Base-by-base conservation (phyloP, 2,113 vertebrate species). In the Pholis gunnellus region DNA sequence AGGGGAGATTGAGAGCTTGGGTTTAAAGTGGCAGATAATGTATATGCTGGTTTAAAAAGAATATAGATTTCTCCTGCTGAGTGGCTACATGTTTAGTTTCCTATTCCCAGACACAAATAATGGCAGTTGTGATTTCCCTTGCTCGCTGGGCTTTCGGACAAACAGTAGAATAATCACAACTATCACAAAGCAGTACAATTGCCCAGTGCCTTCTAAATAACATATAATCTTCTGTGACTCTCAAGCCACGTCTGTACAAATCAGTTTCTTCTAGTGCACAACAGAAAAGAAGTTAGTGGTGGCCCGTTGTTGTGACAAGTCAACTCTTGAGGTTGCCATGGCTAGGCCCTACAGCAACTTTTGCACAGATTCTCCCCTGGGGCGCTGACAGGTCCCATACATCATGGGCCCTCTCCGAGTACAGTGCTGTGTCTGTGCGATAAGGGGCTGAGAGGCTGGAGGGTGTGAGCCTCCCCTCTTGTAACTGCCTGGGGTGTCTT, bases 381-480 rank as follows among this genome's bases (percentile, higher is more conserved):
- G 83, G 79, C 81, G 66, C 67, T 88, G 91, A 90, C 91, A 92
- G 82, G 70, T 71, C 75, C 91, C 87, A 93, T 93, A 88, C 82
- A 94, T 94, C 93, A 94, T 17, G 57, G 77, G 57, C 82, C 83
- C 71, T 78, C 78, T 79, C 52, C 46, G 38, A 80, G 81, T 64
- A 80, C 79, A 83, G 66, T 42, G 68, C 56, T 48, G 60, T 15
- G 87, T 87, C 87, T 92, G 91, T 79, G 79, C 66, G 88, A 94
- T 91, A 90, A 91, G 72, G 83, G 68, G 48, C 34, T 60, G 83
- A 74, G 73, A 50, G 79, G 66, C 66, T 52, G 61, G 31, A 73
- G 84, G 79, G 76, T 57, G 80, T 50, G 69, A 83, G 69, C 11
- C 65, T 56, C 40, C 29, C 29, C 57, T 65, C 75, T 52, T 36